Evolutionary conservation across 2,113 vertebrate species (phyloP).

Genomic region (Prietella phreatophila): DNA sequence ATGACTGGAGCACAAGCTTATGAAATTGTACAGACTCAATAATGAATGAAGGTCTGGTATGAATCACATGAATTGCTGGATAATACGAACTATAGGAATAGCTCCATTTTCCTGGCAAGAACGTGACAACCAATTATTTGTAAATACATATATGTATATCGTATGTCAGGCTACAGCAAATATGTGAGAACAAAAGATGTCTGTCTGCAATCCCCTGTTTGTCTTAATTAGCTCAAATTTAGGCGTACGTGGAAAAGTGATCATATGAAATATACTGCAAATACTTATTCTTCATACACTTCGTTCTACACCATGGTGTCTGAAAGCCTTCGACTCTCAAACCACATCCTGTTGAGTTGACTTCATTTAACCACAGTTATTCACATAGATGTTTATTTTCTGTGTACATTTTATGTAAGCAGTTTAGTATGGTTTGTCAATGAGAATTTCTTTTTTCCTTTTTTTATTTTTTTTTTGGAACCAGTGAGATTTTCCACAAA

Average conservation of each 20-base stretch:
- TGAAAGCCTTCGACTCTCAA: conserved; percentile 21
- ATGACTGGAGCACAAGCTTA: neutral
- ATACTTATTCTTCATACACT: conserved; percentile 8
- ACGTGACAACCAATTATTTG: neutral
- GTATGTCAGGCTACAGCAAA: neutral
- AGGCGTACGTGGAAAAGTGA: neutral
- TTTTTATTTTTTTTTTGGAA: neutral
- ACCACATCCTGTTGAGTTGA: conserved; percentile 46
- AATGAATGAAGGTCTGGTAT: neutral
- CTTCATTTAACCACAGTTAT: conserved; percentile 39
- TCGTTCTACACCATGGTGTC: conserved; percentile 30
- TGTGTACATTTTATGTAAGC: neutral
- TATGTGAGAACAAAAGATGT: neutral
- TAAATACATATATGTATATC: neutral
- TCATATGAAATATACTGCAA: neutral
- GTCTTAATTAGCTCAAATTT: neutral
- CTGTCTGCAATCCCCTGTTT: neutral
- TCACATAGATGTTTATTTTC: conserved; percentile 7
- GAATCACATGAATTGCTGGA: conserved; percentile 16
- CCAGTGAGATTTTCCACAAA: neutral
- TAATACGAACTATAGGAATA: neutral
- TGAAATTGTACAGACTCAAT: neutral
- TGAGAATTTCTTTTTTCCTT: neutral
- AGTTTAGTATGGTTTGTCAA: neutral
- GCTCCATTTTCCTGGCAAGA: conserved; percentile 8